Conservation (phyloP, 2,797 vertebrate species). For the Notolepis coatsorum region DNA sequence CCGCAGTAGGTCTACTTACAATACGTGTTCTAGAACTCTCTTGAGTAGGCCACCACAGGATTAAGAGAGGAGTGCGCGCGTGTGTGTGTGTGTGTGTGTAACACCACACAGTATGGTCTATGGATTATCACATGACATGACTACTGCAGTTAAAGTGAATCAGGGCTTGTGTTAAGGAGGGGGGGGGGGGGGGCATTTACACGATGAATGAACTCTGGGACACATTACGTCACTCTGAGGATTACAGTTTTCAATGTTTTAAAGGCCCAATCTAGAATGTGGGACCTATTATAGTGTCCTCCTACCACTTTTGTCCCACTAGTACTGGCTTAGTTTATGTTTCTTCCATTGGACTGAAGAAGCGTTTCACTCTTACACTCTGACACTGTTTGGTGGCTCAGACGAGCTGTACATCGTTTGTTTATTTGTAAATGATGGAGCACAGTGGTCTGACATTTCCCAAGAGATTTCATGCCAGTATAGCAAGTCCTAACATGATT, state of each 20-base stretch:
- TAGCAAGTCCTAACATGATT: no score
- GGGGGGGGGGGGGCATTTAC: not conserved
- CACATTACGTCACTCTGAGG: constrained; percentile 7
- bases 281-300: not conserved
- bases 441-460: no score
- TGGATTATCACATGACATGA: constrained; percentile 61
- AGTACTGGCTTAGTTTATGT: not conserved
- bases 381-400: no score
- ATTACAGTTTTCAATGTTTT: not conserved
- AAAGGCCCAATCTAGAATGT: not conserved
- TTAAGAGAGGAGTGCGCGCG: not conserved
- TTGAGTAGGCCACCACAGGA: no score
- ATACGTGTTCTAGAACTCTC: no score
- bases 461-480: no score
- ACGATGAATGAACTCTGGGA: constrained; percentile 13
- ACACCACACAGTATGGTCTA: not conserved
- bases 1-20: no score
- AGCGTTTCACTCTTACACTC: no score
- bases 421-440: no score
- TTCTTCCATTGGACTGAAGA: no score
- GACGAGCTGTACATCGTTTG: no score
- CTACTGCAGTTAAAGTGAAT: constrained; percentile 11
- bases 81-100: constrained; percentile 9
- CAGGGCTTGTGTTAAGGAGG: constrained; percentile 18
- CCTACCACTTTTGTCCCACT: not conserved